A percentile compares a stretch with the other conserved stretches of the same genome.
phyloP scores from a whole-genome alignment of 2,888 invertebrate genomes.

The Orthosia cruda region DNA sequence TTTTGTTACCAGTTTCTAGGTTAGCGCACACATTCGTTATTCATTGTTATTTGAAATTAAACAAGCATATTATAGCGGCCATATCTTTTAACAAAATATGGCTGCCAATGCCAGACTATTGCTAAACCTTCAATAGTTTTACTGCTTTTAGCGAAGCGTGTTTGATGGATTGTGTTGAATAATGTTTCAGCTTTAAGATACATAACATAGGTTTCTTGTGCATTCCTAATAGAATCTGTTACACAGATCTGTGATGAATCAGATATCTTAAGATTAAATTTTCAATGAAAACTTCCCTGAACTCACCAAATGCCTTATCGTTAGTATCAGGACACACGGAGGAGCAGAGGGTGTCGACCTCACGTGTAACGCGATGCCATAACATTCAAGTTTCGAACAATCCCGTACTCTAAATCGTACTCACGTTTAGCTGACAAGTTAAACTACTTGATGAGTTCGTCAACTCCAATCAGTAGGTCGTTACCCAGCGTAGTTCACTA shows the following conservation, averaged over 20 bases:
- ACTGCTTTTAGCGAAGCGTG: background rate
- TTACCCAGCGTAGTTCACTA: constrained; percentile 34
- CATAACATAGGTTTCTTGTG: background rate
- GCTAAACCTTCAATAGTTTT: background rate
- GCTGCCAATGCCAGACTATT: background rate
- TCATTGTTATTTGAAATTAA: constrained; percentile 38
- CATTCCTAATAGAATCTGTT: background rate
- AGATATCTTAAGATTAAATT: background rate
- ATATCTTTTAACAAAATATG: constrained; percentile 19
- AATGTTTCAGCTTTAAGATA: background rate
- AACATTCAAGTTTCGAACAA: constrained; percentile 45
- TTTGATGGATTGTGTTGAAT: background rate
- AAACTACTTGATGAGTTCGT: constrained; percentile 37
- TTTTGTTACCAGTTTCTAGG: constrained; percentile 59
- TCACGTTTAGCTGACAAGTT: constrained; percentile 53
- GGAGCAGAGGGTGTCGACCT: constrained; percentile 30
- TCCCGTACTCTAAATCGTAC: constrained; percentile 13
- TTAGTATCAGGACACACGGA: background rate
- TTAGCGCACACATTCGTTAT: constrained; percentile 40
- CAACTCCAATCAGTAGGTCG: constrained; percentile 28
- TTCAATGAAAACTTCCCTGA: background rate
- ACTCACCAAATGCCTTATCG: background rate
- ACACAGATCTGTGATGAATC: background rate
- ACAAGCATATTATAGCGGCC: constrained; percentile 11
- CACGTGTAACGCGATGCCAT: constrained; percentile 33